Evolutionary conservation across 2,797 vertebrate species (phyloP), one percentile per base, ranked within the genome.

Genomic region (Percopsis omiscomaycus): DNA sequence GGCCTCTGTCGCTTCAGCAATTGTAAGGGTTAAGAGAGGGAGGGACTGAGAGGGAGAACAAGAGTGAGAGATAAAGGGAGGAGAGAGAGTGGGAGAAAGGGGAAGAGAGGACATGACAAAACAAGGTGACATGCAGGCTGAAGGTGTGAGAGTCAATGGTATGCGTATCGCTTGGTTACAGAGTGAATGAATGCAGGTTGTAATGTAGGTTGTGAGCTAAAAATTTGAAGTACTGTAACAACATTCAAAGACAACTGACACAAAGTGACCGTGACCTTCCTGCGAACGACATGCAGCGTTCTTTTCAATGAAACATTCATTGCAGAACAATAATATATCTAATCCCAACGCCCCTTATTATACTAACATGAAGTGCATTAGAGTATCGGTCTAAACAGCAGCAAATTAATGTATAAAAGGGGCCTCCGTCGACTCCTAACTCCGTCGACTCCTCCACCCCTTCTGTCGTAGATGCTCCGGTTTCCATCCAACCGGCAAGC

Each of bases 151-250:
- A 61, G 22, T 55, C 53, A 69, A 73, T 72, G 74, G 69, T 72
- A 6, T 64, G 69, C 60, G 69, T 68, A 53, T 63, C 1, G 15
- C 61, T 66, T 77, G 75, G 57, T 83, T 58, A 67, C 64, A 49
- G 29, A 79, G 74, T 79, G 70, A 78, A 78, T 75, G 75, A 70
- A 77, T 77, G 64, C 47, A 22, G 22, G 22, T 22, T 22, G 22
- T 22, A 22, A 22, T 22, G 51, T 80, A 75, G 61, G 78, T 74
- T 82, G 69, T 74, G 60, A 77, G 64, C 56, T 1, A 6, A 64
- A 69, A 80, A 82, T 77, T 79, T 75, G 68, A 82, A 86, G 77
- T 75, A 75, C 15, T 51, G 14, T 51, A 51, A 79, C 76, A 78
- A 48, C 71, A 60, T 28, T 64, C 59, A 29, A 50, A 51, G 61